Evolutionary conservation across 92 coral and sea anemone genomes (phyloP), one percentile per base, ranked within the genome.

Genomic region (Zoanthus solanderi): DNA sequence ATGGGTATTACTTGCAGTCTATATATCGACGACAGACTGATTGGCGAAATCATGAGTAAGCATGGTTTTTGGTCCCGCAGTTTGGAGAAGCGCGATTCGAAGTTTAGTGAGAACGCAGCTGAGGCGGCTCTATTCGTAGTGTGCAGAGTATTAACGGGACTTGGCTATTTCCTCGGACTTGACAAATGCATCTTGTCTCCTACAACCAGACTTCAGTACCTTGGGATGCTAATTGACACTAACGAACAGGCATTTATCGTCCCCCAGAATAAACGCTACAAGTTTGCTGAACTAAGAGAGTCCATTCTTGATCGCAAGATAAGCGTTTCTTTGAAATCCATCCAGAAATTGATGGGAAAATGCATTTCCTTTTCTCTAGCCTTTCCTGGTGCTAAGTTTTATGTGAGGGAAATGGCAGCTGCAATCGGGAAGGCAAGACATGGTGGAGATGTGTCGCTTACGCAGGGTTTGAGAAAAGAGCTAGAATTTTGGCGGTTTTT

Each of bases 121-220:
- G 83, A 92, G 63, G 94, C 93, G 42, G 90, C 89, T 5, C 89
- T 93, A 18, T 94, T 85, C 79, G 87, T 94, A 29, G 92, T 78
- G 2, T 76, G 83, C 54, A 83, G 92, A 4, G 87, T 89, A 10
- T 84, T 93, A 18, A 91, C 88, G 71, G 61, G 80, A 2, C 85
- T 92, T 31, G 97, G 95, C n/a, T 92, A 94, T 84, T 79, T 91
- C 28, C 56, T 92, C 37, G 95, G 92, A 31, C 90, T 92, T 31
- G 29, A 79, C 2, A 94, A 92, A 63, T 90, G 84, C 0, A 28
- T 30, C 46, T 79, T 87, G 42, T 16, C 53, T 37, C 96, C 96
- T 17, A 83, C 88, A 71, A 79, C 78, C 56, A 17, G 71, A 61
- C 90, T 93, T 71, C 91, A 91, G 74, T 93, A 86, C 45, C 79